A percentile compares a stretch with the other conserved stretches of the same genome.
Evolutionary conservation across 2,888 invertebrate genomes (phyloP).

Genomic region (Gastrophysa polygoni): DNA sequence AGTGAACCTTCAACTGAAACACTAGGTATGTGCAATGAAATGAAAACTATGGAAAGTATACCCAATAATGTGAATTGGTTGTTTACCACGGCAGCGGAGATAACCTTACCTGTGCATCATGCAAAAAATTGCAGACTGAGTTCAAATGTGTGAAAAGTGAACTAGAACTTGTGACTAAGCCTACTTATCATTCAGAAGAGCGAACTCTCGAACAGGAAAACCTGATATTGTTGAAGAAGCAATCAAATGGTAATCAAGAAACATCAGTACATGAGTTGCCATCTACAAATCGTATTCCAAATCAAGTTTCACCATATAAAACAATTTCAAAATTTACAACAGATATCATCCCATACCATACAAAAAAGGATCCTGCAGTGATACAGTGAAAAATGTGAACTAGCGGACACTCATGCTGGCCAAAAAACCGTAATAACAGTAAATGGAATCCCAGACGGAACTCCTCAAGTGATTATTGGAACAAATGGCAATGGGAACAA

Average conservation of each 20-base stretch:
- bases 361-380: background rate
- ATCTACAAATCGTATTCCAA: background rate
- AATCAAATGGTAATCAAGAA: background rate
- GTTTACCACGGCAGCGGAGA: background rate
- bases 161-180: constrained; percentile 7
- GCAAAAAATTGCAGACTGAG: constrained; percentile 5
- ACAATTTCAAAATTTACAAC: too few species aligned
- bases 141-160: constrained; percentile 6
- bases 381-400: background rate
- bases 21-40: too few species aligned
- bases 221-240: background rate
- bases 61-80: background rate
- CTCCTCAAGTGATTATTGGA: background rate
- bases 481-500: constrained; percentile 1
- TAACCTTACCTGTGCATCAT: background rate
- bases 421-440: constrained; percentile 2
- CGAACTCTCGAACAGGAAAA: background rate
- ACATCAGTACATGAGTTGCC: background rate
- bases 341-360: too few species aligned
- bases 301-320: too few species aligned
- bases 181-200: background rate
- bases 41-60: background rate
- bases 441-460: too few species aligned
- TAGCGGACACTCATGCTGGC: background rate
- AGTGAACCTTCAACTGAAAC: constrained; percentile 1